phyloP scores from a whole-genome alignment of 2,797 vertebrate species.

The Etheostoma nigrum region DNA sequence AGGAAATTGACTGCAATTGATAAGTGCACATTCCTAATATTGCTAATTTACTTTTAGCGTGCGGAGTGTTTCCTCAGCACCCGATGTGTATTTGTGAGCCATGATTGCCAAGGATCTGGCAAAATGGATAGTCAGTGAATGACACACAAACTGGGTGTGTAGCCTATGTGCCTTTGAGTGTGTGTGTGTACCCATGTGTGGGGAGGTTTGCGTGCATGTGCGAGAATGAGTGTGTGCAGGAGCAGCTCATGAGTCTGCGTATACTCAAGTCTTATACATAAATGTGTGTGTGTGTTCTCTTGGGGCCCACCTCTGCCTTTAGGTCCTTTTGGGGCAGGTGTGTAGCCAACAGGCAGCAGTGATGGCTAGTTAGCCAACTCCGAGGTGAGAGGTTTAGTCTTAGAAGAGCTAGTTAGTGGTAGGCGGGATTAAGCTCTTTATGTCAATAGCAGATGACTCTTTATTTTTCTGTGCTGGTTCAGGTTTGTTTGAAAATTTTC shows the following conservation, averaged over 20 bases:
- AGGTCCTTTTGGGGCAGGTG: conserved; percentile 84
- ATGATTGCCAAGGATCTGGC: conserved; percentile 75
- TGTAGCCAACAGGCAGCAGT: conserved; percentile 81
- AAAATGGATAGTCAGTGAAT: conserved; percentile 72
- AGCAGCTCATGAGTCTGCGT: conserved; percentile 14
- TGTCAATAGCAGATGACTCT: conserved; percentile 76
- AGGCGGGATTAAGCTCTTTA: conserved; percentile 72
- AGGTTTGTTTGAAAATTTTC: conserved; percentile 67
- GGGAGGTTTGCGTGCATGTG: conserved; percentile 4
- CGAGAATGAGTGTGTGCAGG: not conserved
- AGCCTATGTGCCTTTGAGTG: conserved; percentile 1
- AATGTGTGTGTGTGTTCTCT: conserved; percentile 57
- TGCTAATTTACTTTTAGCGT: conserved; percentile 74
- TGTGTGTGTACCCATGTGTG: conserved; percentile 15
- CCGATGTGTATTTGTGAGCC: conserved; percentile 68
- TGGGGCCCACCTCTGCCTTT: conserved; percentile 78
- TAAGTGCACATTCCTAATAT: conserved; percentile 81
- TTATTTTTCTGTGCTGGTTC: conserved; percentile 55
- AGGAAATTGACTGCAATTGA: conserved; percentile 86
- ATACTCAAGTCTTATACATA: conserved; percentile 14
- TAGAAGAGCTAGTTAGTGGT: conserved; percentile 76
- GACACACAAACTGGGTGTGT: conserved; percentile 50
- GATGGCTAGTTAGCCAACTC: conserved; percentile 80
- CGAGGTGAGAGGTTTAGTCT: conserved; percentile 75
- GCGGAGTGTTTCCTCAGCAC: conserved; percentile 61